These are phyloP conservation scores for Agrotis ipsilon DNA, from an alignment of 2,888 invertebrate genomes.

Conservation along the genomic window DNA sequence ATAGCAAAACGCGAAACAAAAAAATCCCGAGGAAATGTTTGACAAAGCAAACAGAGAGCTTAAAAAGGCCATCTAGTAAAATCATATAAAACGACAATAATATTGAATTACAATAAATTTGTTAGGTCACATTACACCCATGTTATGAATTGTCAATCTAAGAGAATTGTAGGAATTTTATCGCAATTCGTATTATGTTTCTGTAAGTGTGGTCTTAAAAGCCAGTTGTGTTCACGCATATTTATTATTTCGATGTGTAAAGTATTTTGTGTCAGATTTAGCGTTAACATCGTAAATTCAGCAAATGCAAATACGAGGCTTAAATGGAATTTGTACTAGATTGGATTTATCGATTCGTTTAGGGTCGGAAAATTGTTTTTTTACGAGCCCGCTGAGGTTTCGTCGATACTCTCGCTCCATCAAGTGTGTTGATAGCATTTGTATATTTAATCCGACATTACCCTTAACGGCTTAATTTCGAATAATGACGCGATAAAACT, in stretches of 20 bases:
- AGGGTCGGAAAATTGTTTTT: constrained; percentile 59
- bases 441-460: constrained; percentile 43
- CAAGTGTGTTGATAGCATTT: constrained; percentile 48
- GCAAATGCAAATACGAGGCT: constrained; percentile 57
- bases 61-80: no score
- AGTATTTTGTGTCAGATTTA: constrained; percentile 40
- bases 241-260: constrained; percentile 35
- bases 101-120: no score
- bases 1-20: constrained; percentile 14
- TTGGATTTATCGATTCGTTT: constrained; percentile 60
- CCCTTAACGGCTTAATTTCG: constrained; percentile 46
- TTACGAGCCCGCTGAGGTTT: constrained; percentile 45
- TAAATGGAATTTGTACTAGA: constrained; percentile 58
- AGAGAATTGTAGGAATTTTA: no score
- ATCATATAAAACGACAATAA: no score
- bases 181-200: no score
- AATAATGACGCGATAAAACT: constrained; percentile 38
- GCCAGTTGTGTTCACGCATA: constrained; percentile 21
- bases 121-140: no score
- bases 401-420: constrained; percentile 37
- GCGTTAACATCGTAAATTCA: constrained; percentile 49
- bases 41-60: constrained; percentile 15
- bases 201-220: no score
- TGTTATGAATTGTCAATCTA: no score
- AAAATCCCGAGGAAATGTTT: constrained; percentile 3